These are phyloP conservation scores for Sesia apiformis DNA, from an alignment of 2,888 invertebrate genomes.

Conservation along the genomic window DNA sequence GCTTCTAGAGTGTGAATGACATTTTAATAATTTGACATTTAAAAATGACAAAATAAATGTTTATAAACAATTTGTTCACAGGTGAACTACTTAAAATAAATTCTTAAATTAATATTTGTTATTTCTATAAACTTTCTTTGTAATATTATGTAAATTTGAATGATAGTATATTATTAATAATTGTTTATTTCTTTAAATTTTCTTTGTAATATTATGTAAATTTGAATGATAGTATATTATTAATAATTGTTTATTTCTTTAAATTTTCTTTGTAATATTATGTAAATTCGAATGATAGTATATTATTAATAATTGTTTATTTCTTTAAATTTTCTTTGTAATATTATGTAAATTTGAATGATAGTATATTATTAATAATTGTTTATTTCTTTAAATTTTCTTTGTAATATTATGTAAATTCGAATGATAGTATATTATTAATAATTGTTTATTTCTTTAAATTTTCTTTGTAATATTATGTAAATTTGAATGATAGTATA, in stretches of 20 bases:
- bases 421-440: neutral
- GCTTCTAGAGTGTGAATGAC: no score
- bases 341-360: neutral
- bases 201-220: neutral
- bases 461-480: neutral
- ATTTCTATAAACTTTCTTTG: neutral
- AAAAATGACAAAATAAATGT: no score
- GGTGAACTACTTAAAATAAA: no score
- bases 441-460: neutral
- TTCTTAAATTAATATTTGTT: neutral
- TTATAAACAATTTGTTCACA: no score
- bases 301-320: neutral
- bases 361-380: neutral
- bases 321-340: no score
- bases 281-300: neutral
- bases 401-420: neutral
- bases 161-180: no score
- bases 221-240: no score
- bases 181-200: no score
- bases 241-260: neutral
- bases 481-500: neutral
- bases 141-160: neutral
- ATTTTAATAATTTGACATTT: no score
- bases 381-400: neutral
- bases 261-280: neutral